phyloP scores from a whole-genome alignment of 2,888 invertebrate species.

The Watsonalla cultraria region DNA sequence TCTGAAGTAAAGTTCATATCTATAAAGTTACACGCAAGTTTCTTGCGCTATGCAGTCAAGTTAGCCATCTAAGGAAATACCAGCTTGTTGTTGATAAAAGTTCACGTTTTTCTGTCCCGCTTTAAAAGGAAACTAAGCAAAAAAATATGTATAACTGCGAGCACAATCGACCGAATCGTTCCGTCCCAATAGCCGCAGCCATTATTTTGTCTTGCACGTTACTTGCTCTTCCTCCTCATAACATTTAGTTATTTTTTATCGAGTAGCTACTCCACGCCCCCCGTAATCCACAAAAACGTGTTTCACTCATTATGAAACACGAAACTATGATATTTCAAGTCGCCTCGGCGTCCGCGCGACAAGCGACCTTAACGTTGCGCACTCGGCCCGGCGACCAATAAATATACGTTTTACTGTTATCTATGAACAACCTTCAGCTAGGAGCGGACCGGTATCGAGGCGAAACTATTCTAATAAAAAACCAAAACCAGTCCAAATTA shows the following conservation, averaged over 20 bases:
- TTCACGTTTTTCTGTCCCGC: conserved; percentile 27
- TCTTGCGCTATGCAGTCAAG: conserved; percentile 20
- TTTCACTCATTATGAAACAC: conserved; percentile 74
- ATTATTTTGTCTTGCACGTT: conserved; percentile 48
- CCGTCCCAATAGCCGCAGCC: conserved; percentile 54
- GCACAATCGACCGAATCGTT: conserved; percentile 65
- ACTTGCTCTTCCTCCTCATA: conserved; percentile 16
- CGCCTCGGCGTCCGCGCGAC: conserved; percentile 42
- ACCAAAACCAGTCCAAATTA: conserved; percentile 71
- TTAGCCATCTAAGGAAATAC: conserved; percentile 31
- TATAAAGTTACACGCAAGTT: neutral
- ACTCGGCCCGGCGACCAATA: conserved; percentile 55
- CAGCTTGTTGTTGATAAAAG: conserved; percentile 35
- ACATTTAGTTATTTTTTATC: conserved; percentile 18
- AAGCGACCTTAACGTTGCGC: conserved; percentile 58
- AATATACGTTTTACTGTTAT: conserved; percentile 75
- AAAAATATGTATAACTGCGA: conserved; percentile 43
- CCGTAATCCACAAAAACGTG: conserved; percentile 60
- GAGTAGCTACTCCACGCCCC: conserved; percentile 48
- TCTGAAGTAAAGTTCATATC: conserved; percentile 1
- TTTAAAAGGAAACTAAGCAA: conserved; percentile 31
- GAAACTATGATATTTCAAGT: conserved; percentile 71
- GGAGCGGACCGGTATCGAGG: conserved; percentile 66
- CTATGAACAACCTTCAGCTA: conserved; percentile 66
- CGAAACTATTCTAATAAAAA: conserved; percentile 75